Conservation (phyloP, 2,888 invertebrate genomes). For the Cantharis lateralis region DNA sequence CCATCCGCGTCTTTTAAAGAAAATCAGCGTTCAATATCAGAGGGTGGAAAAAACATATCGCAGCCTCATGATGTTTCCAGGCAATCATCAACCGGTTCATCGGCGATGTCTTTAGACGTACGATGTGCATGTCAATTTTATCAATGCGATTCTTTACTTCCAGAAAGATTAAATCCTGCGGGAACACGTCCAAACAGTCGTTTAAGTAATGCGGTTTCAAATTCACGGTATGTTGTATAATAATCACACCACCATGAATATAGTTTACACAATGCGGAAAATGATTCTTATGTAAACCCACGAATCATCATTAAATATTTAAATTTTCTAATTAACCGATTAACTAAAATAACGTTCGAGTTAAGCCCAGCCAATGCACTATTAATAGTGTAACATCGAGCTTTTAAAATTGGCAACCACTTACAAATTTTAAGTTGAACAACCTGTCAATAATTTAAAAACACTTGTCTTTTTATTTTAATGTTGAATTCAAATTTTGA, state of each 20-base stretch:
- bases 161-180: constrained; percentile 72
- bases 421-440: background rate
- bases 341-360: constrained; percentile 11
- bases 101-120: constrained; percentile 73
- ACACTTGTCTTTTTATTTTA: background rate
- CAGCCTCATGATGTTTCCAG: constrained; percentile 71
- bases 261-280: background rate
- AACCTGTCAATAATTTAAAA: background rate
- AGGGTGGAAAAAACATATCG: constrained; percentile 64
- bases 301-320: background rate
- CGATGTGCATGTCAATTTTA: constrained; percentile 86
- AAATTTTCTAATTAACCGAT: background rate
- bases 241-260: background rate
- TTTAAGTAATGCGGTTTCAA: constrained; percentile 32
- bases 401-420: constrained; percentile 3
- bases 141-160: constrained; percentile 78
- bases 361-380: constrained; percentile 20
- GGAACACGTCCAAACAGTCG: constrained; percentile 54
- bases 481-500: background rate
- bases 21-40: constrained; percentile 67
- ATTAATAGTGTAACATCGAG: constrained; percentile 14
- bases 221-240: constrained; percentile 20
- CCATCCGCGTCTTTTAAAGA: constrained; percentile 7
- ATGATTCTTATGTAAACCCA: background rate
- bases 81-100: constrained; percentile 69